These are phyloP conservation scores for Cotesia typhae DNA, from an alignment of 1,140 invertebrate genomes.

Conservation along the genomic window DNA sequence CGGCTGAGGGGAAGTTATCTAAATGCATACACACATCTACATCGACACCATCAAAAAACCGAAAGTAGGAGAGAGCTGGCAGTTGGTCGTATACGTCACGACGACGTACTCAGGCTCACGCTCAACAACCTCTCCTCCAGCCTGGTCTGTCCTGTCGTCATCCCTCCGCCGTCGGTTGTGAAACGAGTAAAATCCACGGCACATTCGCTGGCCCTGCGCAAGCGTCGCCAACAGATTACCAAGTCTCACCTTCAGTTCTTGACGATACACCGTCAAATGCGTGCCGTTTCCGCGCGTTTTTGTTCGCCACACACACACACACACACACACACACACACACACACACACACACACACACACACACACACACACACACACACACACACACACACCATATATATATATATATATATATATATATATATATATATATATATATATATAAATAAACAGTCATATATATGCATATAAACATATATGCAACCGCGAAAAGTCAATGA, in stretches of 20 bases:
- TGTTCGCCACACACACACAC: conserved; percentile 8
- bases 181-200: neutral
- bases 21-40: too few species aligned
- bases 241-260: conserved; percentile 51
- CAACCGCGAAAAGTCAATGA: too few species aligned
- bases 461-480: too few species aligned
- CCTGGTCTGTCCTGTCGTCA: neutral
- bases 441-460: neutral
- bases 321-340: neutral
- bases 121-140: too few species aligned
- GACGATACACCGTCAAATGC: conserved; percentile 55
- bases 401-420: conserved; percentile 1
- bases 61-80: too few species aligned
- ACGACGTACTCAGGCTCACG: too few species aligned
- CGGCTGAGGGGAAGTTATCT: too few species aligned
- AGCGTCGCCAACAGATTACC: conserved; percentile 45
- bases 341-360: neutral
- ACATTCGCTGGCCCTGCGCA: conserved; percentile 37
- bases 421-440: conserved; percentile 1
- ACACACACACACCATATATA: neutral
- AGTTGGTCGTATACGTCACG: too few species aligned
- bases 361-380: neutral
- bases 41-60: too few species aligned
- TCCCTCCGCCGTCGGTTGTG: neutral
- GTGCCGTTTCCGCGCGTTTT: conserved; percentile 45